Evolutionary conservation across 2,888 invertebrate genomes (phyloP).

Genomic region (Boloria selene): DNA sequence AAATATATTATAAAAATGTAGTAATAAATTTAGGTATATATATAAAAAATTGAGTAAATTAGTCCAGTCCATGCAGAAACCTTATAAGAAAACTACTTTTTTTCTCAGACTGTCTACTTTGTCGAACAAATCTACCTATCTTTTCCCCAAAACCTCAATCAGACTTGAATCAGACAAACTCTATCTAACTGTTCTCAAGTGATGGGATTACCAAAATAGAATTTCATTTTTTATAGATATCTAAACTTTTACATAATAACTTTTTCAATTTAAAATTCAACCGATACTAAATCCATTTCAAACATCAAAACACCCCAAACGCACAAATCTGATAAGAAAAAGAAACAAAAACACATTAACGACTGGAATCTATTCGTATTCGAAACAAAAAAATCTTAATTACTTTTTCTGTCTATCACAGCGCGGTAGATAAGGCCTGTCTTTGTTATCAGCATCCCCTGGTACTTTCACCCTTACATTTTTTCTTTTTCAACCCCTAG

Average conservation of each 20-base stretch:
- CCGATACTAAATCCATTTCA: conserved; percentile 6
- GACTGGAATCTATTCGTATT: conserved; percentile 60
- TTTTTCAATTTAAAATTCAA: background rate
- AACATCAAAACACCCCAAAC: conserved; percentile 25
- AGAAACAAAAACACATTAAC: conserved; percentile 74
- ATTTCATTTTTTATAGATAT: too few relatives aligned
- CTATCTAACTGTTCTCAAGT: background rate
- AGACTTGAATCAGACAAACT: too few relatives aligned
- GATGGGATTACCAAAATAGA: too few relatives aligned
- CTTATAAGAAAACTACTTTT: too few relatives aligned
- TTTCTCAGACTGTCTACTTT: too few relatives aligned
- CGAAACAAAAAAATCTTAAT: conserved; percentile 73
- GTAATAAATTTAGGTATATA: too few relatives aligned
- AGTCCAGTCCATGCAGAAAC: too few relatives aligned
- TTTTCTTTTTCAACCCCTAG: conserved; percentile 57
- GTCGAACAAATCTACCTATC: too few relatives aligned
- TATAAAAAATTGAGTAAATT: too few relatives aligned
- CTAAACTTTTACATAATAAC: too few relatives aligned
- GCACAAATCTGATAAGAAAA: conserved; percentile 61
- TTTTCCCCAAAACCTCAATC: too few relatives aligned
- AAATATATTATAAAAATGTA: background rate
- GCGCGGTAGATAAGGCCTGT: conserved; percentile 44
- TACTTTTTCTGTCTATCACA: conserved; percentile 74
- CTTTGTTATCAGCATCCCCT: conserved; percentile 71
- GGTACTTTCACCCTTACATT: conserved; percentile 56